Conservation (phyloP, 2,797 vertebrate species). For the Lutjanus campechanus region DNA sequence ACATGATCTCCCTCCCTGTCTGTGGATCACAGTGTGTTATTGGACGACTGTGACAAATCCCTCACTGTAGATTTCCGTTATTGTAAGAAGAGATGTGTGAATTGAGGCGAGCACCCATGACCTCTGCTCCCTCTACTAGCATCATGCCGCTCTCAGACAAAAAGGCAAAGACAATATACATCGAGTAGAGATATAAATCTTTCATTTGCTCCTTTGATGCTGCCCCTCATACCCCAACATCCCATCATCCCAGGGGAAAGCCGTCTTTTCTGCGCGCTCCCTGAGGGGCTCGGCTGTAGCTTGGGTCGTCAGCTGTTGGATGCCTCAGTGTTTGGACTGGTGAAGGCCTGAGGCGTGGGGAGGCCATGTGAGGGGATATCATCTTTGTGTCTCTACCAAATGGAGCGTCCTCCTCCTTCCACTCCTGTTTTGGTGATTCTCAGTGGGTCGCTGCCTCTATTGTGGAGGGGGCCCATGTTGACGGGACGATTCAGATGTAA, state of each 20-base stretch:
- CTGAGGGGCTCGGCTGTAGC: constrained; percentile 60
- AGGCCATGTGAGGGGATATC: constrained; percentile 50
- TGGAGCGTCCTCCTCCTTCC: constrained; percentile 61
- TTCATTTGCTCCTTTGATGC: constrained; percentile 67
- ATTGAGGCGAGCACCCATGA: constrained; percentile 50
- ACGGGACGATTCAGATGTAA: constrained; percentile 34
- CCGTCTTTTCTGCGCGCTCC: constrained; percentile 55
- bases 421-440: constrained; percentile 56
- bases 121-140: constrained; percentile 63
- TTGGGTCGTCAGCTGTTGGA: constrained; percentile 74
- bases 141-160: constrained; percentile 50
- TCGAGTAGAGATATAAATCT: constrained; percentile 72
- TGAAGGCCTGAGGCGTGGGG: constrained; percentile 30
- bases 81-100: constrained; percentile 53
- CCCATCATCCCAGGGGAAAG: constrained; percentile 69
- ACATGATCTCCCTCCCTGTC: constrained; percentile 16
- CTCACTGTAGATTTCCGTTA: constrained; percentile 65
- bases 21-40: constrained; percentile 28
- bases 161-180: constrained; percentile 55
- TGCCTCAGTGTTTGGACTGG: constrained; percentile 43
- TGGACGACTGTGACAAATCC: constrained; percentile 47
- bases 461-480: constrained; percentile 63
- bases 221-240: constrained; percentile 43
- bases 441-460: constrained; percentile 70
- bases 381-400: constrained; percentile 63